These are phyloP conservation scores for Hirtodrosophila histrioides DNA, from an alignment of 2,888 invertebrate genomes.

Conservation along the genomic window DNA sequence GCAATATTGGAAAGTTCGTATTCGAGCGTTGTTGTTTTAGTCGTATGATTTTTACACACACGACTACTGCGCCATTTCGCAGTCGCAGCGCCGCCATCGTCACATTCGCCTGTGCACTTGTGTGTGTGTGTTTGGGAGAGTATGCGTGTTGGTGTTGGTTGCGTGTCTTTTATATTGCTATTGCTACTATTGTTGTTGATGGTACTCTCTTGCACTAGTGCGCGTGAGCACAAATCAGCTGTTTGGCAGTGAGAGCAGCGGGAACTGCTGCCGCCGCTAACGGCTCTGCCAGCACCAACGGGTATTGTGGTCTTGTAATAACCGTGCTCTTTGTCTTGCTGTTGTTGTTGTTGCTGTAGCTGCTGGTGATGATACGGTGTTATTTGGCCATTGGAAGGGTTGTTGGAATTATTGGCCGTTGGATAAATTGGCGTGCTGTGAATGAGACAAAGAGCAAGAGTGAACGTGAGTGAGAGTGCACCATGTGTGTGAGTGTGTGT, in stretches of 20 bases:
- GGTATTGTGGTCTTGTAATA: slow-evolving; percentile 82
- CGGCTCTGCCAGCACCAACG: slow-evolving; percentile 35
- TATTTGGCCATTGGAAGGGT: slow-evolving; percentile 80
- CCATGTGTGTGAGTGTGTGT: slow-evolving; percentile 11
- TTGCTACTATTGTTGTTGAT: slow-evolving; percentile 25
- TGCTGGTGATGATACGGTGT: slow-evolving; percentile 73
- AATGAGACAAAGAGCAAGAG: slow-evolving; percentile 33
- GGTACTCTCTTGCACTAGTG: slow-evolving; percentile 37
- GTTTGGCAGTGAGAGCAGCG: slow-evolving; percentile 61
- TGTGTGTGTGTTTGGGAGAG: slow-evolving; percentile 48
- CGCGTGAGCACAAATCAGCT: slow-evolving; percentile 69
- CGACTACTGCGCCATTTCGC: slow-evolving; percentile 72
- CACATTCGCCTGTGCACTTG: slow-evolving; percentile 35
- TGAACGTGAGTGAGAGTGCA: slow-evolving; percentile 34
- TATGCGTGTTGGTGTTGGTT: slow-evolving; percentile 27
- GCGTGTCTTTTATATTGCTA: slow-evolving; percentile 46
- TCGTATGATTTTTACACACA: slow-evolving; percentile 82
- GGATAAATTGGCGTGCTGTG: slow-evolving; percentile 81
- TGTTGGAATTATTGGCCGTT: slow-evolving; percentile 76
- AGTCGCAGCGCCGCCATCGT: slow-evolving; percentile 30
- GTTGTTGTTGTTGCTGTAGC: slow-evolving; percentile 52
- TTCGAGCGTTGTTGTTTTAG: slow-evolving; percentile 82
- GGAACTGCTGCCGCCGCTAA: slow-evolving; percentile 44
- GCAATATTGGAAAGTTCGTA: slow-evolving; percentile 83
- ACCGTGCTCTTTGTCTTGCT: slow-evolving; percentile 53